Percentiles rank a stretch among this genome's conserved stretches.
Conservation (phyloP, 2,888 invertebrate species). For the Ectropis crepuscularia region DNA sequence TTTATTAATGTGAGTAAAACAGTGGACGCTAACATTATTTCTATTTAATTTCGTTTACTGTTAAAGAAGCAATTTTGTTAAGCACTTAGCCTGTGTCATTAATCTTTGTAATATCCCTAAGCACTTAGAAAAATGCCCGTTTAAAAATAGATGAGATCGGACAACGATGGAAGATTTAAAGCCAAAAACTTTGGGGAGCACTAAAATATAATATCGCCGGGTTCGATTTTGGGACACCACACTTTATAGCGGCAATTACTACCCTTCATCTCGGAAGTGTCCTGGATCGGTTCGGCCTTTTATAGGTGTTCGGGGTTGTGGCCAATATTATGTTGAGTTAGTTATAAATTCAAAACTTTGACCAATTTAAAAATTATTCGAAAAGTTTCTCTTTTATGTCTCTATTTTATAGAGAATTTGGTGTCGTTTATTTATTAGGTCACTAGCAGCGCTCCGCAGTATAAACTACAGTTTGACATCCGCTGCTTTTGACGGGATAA, state of each 20-base stretch:
- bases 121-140: constrained; percentile 60
- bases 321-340: constrained; percentile 55
- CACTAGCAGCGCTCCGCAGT: not conserved
- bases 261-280: constrained; percentile 75
- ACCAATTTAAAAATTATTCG: constrained; percentile 24
- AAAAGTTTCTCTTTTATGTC: constrained; percentile 22
- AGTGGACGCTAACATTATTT: too few species aligned
- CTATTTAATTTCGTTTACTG: constrained; percentile 12
- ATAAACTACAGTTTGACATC: too few species aligned
- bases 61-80: constrained; percentile 13
- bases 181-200: constrained; percentile 70
- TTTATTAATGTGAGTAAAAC: too few species aligned
- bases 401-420: constrained; percentile 1
- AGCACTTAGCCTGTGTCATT: constrained; percentile 41
- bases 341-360: constrained; percentile 42
- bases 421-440: not conserved
- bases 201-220: constrained; percentile 77
- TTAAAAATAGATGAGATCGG: constrained; percentile 64
- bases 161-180: constrained; percentile 66
- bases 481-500: too few species aligned
- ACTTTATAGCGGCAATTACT: constrained; percentile 79
- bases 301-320: constrained; percentile 71
- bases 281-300: constrained; percentile 75
- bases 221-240: constrained; percentile 72
- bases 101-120: constrained; percentile 63